Evolutionary conservation across 2,113 vertebrate species (phyloP).

Genomic region (Delphinapterus leucas): DNA sequence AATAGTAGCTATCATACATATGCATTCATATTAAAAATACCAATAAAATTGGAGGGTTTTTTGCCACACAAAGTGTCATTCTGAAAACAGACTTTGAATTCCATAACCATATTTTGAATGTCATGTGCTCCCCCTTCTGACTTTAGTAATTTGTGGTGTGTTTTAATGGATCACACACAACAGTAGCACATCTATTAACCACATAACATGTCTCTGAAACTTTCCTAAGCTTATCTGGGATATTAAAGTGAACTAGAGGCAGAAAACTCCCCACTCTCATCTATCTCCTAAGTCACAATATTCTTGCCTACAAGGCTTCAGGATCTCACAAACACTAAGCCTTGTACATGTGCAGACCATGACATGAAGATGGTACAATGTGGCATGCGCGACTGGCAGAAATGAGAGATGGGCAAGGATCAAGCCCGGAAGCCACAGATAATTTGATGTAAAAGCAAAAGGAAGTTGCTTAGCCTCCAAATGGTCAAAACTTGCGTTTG

Average conservation of each 20-base stretch:
- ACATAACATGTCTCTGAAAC: neutral
- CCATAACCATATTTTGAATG: neutral
- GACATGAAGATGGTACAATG: fast-evolving
- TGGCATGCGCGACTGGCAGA: neutral
- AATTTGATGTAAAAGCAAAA: neutral
- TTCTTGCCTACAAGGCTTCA: neutral
- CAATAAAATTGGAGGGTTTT: neutral
- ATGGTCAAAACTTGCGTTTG: neutral
- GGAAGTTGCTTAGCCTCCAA: neutral
- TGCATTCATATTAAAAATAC: neutral
- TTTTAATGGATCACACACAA: neutral
- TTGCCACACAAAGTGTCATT: neutral
- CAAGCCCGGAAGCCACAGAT: neutral
- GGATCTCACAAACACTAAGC: neutral
- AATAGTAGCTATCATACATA: neutral
- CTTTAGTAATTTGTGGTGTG: neutral
- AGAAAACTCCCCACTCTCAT: neutral
- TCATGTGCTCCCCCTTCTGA: neutral
- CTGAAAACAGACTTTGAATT: neutral
- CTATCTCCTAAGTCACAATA: neutral
- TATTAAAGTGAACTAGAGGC: neutral
- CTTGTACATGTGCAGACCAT: neutral
- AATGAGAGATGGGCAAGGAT: neutral
- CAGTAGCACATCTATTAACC: neutral
- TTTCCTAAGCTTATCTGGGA: neutral